phyloP scores from a whole-genome alignment of 2,113 vertebrate species.

The Pontoporia blainvillei region DNA sequence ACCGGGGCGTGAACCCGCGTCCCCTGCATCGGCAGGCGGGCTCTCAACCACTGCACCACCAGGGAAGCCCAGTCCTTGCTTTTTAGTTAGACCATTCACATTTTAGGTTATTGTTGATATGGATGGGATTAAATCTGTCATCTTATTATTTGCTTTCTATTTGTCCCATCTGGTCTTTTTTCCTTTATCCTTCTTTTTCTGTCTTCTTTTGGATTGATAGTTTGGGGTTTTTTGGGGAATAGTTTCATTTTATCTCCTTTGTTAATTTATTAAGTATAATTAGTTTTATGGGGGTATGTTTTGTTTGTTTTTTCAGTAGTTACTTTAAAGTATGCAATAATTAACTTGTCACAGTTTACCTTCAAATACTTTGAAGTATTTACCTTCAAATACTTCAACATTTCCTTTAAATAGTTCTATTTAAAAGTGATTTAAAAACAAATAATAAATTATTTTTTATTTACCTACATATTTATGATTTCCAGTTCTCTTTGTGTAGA shows the following conservation, averaged over 20 bases:
- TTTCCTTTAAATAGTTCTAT: background rate
- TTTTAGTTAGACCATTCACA: background rate
- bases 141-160: background rate
- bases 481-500: background rate
- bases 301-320: background rate
- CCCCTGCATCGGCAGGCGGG: too few relatives aligned
- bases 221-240: background rate
- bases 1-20: too few relatives aligned
- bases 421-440: background rate
- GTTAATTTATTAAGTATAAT: background rate
- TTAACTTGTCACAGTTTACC: background rate
- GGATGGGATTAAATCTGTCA: background rate
- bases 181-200: background rate
- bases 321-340: background rate
- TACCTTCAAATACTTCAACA: background rate
- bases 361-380: background rate
- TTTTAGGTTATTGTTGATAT: background rate
- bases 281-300: background rate
- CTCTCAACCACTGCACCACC: too few relatives aligned
- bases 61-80: too few relatives aligned
- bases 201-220: background rate
- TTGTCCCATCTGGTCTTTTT: background rate
- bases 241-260: background rate
- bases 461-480: background rate
- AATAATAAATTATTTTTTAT: background rate